Percentiles rank a stretch among this genome's conserved stretches.
These are phyloP conservation scores for Episyrphus balteatus DNA, from an alignment of 1,140 invertebrate genomes.

Conservation along the genomic window DNA sequence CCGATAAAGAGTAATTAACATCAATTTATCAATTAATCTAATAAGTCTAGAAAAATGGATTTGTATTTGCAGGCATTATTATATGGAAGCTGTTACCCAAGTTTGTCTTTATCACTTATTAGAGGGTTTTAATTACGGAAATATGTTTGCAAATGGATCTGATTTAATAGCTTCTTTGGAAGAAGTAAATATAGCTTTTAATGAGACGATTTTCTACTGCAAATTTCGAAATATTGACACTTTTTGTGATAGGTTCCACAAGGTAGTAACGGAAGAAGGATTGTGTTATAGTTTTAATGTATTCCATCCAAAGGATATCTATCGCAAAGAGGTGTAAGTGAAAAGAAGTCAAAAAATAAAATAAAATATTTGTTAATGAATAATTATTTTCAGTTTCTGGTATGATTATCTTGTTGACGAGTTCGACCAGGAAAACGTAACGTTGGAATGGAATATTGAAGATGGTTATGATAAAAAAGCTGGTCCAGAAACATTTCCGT, in stretches of 20 bases:
- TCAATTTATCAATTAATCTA: neutral
- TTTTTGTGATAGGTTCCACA: slow-evolving; percentile 42
- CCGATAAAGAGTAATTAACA: neutral
- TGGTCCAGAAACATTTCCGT: neutral
- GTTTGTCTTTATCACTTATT: slow-evolving; percentile 30
- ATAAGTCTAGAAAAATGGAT: slow-evolving; percentile 1
- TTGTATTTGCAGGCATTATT: neutral
- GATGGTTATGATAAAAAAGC: no score
- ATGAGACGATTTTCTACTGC: slow-evolving; percentile 47
- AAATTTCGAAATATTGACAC: slow-evolving; percentile 44
- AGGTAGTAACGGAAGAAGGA: neutral
- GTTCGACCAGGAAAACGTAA: neutral
- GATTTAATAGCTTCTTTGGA: slow-evolving; percentile 20
- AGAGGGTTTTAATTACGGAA: slow-evolving; percentile 9
- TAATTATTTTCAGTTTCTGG: neutral
- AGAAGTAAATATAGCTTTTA: slow-evolving; percentile 39
- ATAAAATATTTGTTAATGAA: neutral
- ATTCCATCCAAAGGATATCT: neutral
- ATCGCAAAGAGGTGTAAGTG: neutral
- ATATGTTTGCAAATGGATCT: slow-evolving; percentile 11
- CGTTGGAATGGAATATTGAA: no score
- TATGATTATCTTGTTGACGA: neutral
- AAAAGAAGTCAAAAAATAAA: neutral
- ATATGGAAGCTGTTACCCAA: slow-evolving; percentile 16
- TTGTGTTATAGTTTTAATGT: neutral